Percentiles rank a stretch among this genome's conserved stretches.
These are phyloP conservation scores for Apostichopus leukothele DNA, from an alignment of 53 echinoderm and acorn worm species.

Conservation along the genomic window DNA sequence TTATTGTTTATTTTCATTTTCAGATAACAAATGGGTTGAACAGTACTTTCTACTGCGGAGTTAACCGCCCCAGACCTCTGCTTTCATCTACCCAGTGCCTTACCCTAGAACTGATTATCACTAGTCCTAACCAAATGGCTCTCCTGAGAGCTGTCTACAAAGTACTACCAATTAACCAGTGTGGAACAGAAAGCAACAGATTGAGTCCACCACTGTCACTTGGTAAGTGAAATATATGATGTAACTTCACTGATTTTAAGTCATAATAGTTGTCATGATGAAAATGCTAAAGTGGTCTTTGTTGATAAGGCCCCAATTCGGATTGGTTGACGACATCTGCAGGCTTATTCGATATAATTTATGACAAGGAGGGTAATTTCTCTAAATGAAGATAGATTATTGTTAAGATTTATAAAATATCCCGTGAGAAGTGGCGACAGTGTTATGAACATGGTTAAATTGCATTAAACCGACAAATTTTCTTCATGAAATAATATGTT, in stretches of 20 bases:
- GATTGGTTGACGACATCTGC: background rate
- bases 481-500: too few relatives aligned
- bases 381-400: too few relatives aligned
- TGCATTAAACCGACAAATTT: too few relatives aligned
- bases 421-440: too few relatives aligned
- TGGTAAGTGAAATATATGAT: constrained; percentile 23
- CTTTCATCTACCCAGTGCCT: constrained; percentile 37
- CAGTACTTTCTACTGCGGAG: constrained; percentile 36
- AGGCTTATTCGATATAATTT: too few relatives aligned
- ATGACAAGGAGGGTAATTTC: too few relatives aligned
- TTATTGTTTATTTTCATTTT: too few relatives aligned
- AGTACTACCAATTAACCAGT: constrained; percentile 18
- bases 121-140: constrained; percentile 12
- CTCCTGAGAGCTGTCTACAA: constrained; percentile 37
- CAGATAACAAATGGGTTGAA: constrained; percentile 22
- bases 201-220: constrained; percentile 2
- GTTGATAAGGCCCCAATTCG: background rate
- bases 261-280: background rate
- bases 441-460: too few relatives aligned
- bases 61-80: constrained; percentile 25
- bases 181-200: constrained; percentile 11
- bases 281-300: background rate
- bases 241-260: background rate
- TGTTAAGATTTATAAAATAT: too few relatives aligned
- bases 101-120: constrained; percentile 23